Conservation (phyloP, 2,113 vertebrate species). For the Nicator chloris region DNA sequence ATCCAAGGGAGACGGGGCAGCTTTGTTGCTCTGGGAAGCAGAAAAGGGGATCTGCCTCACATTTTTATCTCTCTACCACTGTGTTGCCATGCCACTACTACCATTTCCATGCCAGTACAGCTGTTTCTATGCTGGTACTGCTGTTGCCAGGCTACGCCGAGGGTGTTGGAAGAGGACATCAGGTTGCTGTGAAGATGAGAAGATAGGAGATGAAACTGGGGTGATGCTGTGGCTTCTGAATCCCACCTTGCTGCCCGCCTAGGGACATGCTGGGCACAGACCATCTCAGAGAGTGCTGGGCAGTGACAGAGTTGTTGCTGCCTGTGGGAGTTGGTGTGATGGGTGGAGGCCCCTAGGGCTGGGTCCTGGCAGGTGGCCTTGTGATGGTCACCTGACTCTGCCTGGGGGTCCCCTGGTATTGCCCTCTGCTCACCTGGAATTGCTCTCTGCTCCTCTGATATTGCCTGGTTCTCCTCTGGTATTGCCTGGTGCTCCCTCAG, state of each 20-base stretch:
- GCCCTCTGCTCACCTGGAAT: too few species aligned
- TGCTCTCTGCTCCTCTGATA: not conserved
- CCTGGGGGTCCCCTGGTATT: not conserved
- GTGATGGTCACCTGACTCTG: accelerated
- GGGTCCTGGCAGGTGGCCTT: not conserved
- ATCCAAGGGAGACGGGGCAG: accelerated
- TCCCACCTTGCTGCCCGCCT: not conserved
- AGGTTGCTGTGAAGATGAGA: not conserved
- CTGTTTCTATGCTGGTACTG: constrained; percentile 15
- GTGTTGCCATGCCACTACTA: not conserved
- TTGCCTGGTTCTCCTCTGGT: not conserved
- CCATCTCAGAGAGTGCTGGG: accelerated
- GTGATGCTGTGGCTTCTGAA: not conserved
- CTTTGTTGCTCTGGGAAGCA: not conserved
- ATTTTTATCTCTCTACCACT: not conserved
- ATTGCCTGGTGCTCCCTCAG: not conserved
- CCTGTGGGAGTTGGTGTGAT: not conserved
- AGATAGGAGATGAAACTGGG: accelerated
- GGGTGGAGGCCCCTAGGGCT: not conserved
- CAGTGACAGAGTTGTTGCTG: not conserved
- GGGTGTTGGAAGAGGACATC: not conserved
- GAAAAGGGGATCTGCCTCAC: not conserved
- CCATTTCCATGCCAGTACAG: not conserved
- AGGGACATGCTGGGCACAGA: not conserved
- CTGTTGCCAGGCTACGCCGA: not conserved